phyloP scores from a whole-genome alignment of 2,888 invertebrate genomes.

The Volucella inanis region DNA sequence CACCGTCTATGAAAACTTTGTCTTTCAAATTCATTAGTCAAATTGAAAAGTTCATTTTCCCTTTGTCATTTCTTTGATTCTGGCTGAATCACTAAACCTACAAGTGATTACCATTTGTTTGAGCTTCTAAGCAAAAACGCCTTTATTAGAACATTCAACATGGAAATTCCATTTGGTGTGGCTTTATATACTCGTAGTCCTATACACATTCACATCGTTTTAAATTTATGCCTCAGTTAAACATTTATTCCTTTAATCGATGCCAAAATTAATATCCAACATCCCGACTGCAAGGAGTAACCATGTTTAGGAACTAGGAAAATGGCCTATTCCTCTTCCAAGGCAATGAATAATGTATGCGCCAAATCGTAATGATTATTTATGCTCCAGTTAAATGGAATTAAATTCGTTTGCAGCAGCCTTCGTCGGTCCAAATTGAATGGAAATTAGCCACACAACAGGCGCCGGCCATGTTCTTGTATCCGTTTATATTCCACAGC shows the following conservation, averaged over 20 bases:
- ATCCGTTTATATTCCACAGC: no score
- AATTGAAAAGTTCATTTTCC: slow-evolving; percentile 29
- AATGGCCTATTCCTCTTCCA: slow-evolving; percentile 1
- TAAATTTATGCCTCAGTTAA: slow-evolving; percentile 42
- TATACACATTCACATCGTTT: slow-evolving; percentile 11
- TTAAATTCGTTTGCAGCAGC: slow-evolving; percentile 54
- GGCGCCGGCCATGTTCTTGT: slow-evolving; percentile 1
- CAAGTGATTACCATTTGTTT: background rate
- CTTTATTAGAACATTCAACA: background rate
- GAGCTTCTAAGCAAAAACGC: slow-evolving; percentile 1
- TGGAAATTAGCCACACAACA: slow-evolving; percentile 60
- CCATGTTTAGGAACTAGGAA: slow-evolving; percentile 1
- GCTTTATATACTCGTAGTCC: background rate
- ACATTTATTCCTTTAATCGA: slow-evolving; percentile 44
- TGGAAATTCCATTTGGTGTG: background rate
- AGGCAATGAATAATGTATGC: slow-evolving; percentile 67
- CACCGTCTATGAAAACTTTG: slow-evolving; percentile 15
- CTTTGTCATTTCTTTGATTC: background rate
- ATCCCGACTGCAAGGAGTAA: slow-evolving; percentile 18
- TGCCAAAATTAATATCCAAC: slow-evolving; percentile 59
- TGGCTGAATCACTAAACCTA: background rate
- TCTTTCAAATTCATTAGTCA: slow-evolving; percentile 50
- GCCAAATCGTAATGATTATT: slow-evolving; percentile 68
- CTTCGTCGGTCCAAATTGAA: slow-evolving; percentile 55
- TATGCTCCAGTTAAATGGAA: slow-evolving; percentile 70